phyloP scores from a whole-genome alignment of 2,888 invertebrate species.

The Dolichomitus sp. region DNA sequence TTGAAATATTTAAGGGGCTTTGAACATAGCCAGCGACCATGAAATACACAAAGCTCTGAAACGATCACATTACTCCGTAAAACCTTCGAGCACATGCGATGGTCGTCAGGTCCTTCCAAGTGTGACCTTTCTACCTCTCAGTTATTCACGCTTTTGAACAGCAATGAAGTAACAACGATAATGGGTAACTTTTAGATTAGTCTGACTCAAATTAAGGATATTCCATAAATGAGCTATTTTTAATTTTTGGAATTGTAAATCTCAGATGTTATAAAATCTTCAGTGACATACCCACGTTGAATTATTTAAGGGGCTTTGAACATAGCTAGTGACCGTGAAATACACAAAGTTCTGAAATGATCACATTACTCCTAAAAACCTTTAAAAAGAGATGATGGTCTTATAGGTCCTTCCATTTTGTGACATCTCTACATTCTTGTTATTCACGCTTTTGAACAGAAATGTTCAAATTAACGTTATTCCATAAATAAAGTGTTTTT shows the following conservation, averaged over 20 bases:
- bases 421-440: too few relatives aligned
- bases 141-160: too few relatives aligned
- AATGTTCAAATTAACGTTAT: too few relatives aligned
- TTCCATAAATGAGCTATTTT: too few relatives aligned
- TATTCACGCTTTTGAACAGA: too few relatives aligned
- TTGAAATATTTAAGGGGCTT: conserved; percentile 56
- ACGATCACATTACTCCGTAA: conserved; percentile 41
- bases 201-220: too few relatives aligned
- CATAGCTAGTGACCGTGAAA: conserved; percentile 54
- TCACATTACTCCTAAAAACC: conserved; percentile 31
- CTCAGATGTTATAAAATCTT: too few relatives aligned
- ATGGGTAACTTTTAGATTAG: too few relatives aligned
- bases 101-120: neutral
- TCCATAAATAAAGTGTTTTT: too few relatives aligned
- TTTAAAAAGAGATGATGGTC: neutral
- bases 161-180: too few relatives aligned
- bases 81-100: neutral
- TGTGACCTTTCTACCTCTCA: neutral
- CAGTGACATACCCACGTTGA: conserved; percentile 10
- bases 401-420: neutral
- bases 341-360: conserved; percentile 54
- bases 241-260: too few relatives aligned
- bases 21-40: conserved; percentile 54
- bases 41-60: conserved; percentile 59
- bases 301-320: conserved; percentile 58